Conservation (phyloP, 37 sponge, comb jelly and placozoan species). For the Halisarca cf. caerulea region DNA sequence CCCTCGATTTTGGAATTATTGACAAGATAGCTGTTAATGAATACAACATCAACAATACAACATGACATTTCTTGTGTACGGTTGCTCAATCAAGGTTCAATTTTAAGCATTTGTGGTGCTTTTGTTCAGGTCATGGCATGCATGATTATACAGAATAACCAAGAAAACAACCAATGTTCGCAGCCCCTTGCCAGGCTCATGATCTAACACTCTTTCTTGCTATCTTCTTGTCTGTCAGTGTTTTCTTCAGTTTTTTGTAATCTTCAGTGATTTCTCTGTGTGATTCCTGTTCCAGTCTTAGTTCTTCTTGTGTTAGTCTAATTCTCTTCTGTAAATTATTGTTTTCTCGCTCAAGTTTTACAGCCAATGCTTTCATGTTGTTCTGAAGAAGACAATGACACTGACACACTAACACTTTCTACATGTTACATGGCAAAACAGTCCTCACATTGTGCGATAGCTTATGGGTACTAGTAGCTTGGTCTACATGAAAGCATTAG, state of each 20-base stretch:
- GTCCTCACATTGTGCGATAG: background rate
- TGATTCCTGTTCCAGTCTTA: slow-evolving; percentile 9
- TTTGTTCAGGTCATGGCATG: too few species aligned
- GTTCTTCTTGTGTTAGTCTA: background rate
- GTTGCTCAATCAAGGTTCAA: too few species aligned
- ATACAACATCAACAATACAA: too few species aligned
- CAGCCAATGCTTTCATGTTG: background rate
- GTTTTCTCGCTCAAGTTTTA: background rate
- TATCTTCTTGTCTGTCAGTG: background rate
- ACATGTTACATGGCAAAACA: background rate
- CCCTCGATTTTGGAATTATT: slow-evolving; percentile 77
- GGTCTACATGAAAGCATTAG: background rate
- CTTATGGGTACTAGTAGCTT: background rate
- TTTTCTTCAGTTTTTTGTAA: background rate
- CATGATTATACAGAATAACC: too few species aligned
- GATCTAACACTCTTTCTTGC: background rate
- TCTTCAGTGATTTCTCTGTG: background rate
- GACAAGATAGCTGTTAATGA: slow-evolving; percentile 46
- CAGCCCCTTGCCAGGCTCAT: too few species aligned
- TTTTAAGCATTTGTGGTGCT: too few species aligned
- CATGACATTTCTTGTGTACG: too few species aligned
- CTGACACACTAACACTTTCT: too few species aligned
- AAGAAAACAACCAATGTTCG: too few species aligned
- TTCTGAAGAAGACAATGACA: too few species aligned
- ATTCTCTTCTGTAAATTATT: background rate